These are phyloP conservation scores for Antitype chi DNA, from an alignment of 2,888 invertebrate genomes.

Conservation along the genomic window DNA sequence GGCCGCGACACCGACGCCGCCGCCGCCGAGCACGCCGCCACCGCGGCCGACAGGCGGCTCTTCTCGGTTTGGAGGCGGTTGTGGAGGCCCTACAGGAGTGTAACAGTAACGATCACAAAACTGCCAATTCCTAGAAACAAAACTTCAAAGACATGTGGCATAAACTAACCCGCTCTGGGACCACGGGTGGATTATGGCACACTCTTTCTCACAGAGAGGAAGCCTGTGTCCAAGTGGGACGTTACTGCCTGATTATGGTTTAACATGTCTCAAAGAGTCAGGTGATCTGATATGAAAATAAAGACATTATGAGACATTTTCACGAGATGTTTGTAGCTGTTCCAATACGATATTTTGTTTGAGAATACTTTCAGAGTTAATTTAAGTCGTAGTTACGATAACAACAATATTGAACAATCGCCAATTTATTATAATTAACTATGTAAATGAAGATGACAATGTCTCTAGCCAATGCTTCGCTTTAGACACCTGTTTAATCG, in stretches of 20 bases:
- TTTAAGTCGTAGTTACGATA: neutral
- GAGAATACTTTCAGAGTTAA: neutral
- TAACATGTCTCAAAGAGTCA: too few relatives aligned
- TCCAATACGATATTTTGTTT: neutral
- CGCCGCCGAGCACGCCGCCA: slow-evolving; percentile 98
- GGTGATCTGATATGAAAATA: too few relatives aligned
- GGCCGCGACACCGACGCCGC: slow-evolving; percentile 97
- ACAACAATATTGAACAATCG: neutral
- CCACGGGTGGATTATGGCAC: too few relatives aligned
- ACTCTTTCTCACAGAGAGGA: too few relatives aligned
- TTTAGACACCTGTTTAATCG: slow-evolving; percentile 4
- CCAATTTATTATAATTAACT: slow-evolving; percentile 9
- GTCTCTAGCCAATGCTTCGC: neutral
- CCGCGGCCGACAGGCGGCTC: slow-evolving; percentile 95
- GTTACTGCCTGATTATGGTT: too few relatives aligned
- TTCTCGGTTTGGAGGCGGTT: slow-evolving; percentile 97
- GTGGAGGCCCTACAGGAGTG: slow-evolving; percentile 90
- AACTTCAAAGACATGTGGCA: too few relatives aligned
- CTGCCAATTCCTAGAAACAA: too few relatives aligned
- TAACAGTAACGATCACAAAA: too few relatives aligned
- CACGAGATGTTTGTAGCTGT: neutral
- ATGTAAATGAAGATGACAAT: neutral
- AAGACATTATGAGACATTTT: too few relatives aligned
- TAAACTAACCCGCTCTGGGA: too few relatives aligned
- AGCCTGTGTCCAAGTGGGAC: too few relatives aligned